Base-by-base conservation (phyloP, 2,113 vertebrate genomes). In the Vanacampus margaritifer region DNA sequence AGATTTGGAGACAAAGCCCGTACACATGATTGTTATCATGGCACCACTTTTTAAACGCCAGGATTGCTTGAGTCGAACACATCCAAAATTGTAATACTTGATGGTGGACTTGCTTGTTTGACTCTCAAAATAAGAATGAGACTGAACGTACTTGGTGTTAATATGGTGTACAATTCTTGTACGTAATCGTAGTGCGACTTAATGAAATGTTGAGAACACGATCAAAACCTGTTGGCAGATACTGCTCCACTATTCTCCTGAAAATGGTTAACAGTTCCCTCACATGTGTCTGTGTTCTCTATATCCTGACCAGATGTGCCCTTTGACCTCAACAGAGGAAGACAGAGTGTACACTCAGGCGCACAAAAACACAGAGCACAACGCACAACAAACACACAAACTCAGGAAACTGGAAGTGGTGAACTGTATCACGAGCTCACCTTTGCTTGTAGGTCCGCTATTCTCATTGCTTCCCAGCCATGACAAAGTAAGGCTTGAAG, bases 401-500 rank as follows among this genome's bases (percentile, higher is more conserved):
- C 14, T 14, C 41, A 39, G 53, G 24, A 24, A 24, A 51, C 2
- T 28, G 36, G 41, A 11, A n/a, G 41, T 13, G 17, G 24, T 32
- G 11, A n/a, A 54, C 14, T 19, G 50, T 17, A 53, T 28, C 28
- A 1, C 1, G 1, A 0, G 3, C 81, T 56, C n/a, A 89, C 89
- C 82, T 85, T 69, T 86, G 66, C 50, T 54, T 2, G 68, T 11
- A 9, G 68, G 61, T 58, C 64, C 75, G 45, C 75, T 83, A 74
- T 39, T 84, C 58, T 88, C 88, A 3, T 62, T 71, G 69, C 74
- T 78, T 56, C 79, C 87, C 41, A 71, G 39, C 0, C 80, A 79
- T 0, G 83, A 84, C 19, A 70, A 74, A 51, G 79, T 83, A 21
- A 78, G 79, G 70, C 61, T 89, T 62, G 83, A 63, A 43, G 78